Base-by-base conservation (phyloP, 2,113 vertebrate species). In the Barbus barbus region DNA sequence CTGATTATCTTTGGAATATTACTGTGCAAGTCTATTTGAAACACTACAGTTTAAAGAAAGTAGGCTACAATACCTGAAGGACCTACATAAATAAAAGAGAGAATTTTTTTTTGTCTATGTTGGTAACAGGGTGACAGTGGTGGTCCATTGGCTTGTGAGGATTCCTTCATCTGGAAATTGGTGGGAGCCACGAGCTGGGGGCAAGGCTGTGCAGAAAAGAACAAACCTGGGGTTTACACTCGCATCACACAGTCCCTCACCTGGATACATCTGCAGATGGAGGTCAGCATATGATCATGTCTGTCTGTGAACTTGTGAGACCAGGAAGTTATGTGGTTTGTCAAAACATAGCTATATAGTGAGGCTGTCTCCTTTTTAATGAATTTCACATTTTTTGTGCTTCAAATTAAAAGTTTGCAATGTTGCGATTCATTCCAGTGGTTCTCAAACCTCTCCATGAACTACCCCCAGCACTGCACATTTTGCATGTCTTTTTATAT, bases 211-310 rank as follows among this genome's bases (percentile, higher is more conserved):
- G 98, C 96, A 0, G 89, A 95, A 69, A 92, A 67, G 83, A 98
- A 98, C 93, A 99, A 97, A 84, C 98, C 97, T 0, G 98, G 98
- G 0, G 97, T 99, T 72, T 99, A 99, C 90, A 96, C 96, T 7
- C 92, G 96, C 22, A 94, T 97, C 84, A 96, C 97, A 0, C 91
- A 93, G 69, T 94, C 95, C 46, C 94, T 99, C 75, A 93, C 93
- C 87, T 99, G 97, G 97, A 96, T 99, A 87, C 96, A 94, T 0
- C 94, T 95, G 48, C 96, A 99, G 91, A 95, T 99, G 97, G 97
- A 98, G 97, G 97, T 97, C 67, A 91, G 91, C 3, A 53, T 33
- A 8, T 53, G 41, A 48, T 74, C 6, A 16, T 77, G 73, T 46
- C 2, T 60, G 3, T 83, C 22, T 83, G 56, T 63, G 3, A 48